Percentiles rank a stretch among this genome's conserved stretches.
Conservation (phyloP, 2,797 vertebrate species). For the Cuniculus paca region DNA sequence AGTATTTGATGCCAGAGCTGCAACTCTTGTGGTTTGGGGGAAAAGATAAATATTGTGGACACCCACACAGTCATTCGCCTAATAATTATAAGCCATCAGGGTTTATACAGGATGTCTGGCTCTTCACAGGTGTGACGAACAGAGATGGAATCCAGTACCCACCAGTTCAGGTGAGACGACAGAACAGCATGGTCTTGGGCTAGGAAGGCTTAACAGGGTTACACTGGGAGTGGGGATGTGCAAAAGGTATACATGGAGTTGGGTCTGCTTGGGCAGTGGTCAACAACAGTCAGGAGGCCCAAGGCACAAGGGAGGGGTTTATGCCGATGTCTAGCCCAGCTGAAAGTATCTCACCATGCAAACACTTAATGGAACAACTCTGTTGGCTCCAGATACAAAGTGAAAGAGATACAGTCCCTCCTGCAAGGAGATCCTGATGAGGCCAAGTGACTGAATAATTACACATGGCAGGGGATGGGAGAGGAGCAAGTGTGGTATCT, state of each 20-base stretch:
- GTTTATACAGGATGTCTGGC: not conserved
- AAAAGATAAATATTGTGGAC: slow-evolving; percentile 72
- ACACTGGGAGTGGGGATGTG: not conserved
- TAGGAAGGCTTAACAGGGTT: not conserved
- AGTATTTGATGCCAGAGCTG: slow-evolving; percentile 79
- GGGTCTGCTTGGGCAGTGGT: not conserved
- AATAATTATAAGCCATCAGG: not conserved
- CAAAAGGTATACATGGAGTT: not conserved
- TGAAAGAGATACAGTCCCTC: fast-evolving
- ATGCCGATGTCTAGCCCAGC: too few relatives aligned
- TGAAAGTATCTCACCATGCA: fast-evolving
- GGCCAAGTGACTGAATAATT: not conserved
- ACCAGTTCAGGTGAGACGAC: not conserved
- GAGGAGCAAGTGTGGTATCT: not conserved
- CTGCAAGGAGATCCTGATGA: not conserved
- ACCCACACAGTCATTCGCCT: slow-evolving; percentile 36
- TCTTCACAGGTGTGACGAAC: fast-evolving
- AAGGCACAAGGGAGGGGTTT: not conserved
- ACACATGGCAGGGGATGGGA: fast-evolving
- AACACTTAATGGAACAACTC: not conserved
- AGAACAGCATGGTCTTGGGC: not conserved
- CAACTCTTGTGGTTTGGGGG: slow-evolving; percentile 75
- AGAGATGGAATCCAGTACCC: not conserved
- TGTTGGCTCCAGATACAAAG: not conserved
- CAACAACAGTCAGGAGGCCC: not conserved